Base-by-base conservation (phyloP, 2,888 invertebrate species). In the Pristionchus fissidentatus region DNA sequence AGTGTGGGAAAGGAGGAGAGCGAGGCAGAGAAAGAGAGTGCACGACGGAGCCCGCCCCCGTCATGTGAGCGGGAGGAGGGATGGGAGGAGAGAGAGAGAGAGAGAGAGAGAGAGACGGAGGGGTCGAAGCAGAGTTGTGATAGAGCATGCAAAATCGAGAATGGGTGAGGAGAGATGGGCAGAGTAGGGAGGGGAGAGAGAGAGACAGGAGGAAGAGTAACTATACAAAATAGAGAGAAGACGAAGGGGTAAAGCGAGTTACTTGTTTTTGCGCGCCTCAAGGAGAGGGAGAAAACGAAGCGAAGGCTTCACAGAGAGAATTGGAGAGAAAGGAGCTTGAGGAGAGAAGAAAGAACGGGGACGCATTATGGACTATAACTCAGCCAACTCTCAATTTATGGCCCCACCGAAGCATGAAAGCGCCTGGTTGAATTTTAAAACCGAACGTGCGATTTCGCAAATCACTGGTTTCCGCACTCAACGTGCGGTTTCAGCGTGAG, bases 11-110 rank as follows among this genome's bases (percentile, higher is more conserved):
- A 29, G 66, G n/a, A 73, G 41, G 41, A 73, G 73, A 73, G 73
- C 0, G n/a, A n/a, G 73, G n/a, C 19, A 73, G 73, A 73, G 73
- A 73, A 73, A 73, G 43, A 73, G 73, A 41, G 41, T 73, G 73
- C 73, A 73, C 43, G 73, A 73, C 41, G 19, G 41, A 10, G 29
- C 41, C 73, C 73, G 41, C 43, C 73, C 70, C 73, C 73, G 73
- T 73, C 73, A 73, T 73, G 73, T 73, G 73, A 73, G 73, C 32
- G 43, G 41, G n/a, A 41, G 38, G 29, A 29, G 29, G 38, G 35
- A 35, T 38, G 38, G 38, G 22, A 29, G 19, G 38, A 35, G 29
- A 29, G 66, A 13, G 13, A 29, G 66, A 66, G 66, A 38, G 66
- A 26, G n/a, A 32, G 73, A 41, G 5, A n/a, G 22, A 41, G 62